These are phyloP conservation scores for Barypeithes pellucidus DNA, from an alignment of 2,888 invertebrate genomes.

Conservation along the genomic window DNA sequence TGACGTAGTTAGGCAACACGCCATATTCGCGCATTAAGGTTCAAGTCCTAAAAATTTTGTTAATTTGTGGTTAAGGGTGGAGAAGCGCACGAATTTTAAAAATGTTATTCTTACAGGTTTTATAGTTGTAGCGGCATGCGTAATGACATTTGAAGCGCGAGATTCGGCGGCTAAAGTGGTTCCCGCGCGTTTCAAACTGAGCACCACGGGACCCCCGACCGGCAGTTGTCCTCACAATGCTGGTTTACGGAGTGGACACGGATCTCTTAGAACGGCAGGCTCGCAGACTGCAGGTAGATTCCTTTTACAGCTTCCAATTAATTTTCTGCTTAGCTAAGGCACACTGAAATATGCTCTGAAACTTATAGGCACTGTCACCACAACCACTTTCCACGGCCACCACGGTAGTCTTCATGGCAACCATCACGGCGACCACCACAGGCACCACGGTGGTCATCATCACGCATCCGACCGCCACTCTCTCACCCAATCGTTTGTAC, in stretches of 20 bases:
- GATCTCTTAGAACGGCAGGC: conserved; percentile 66
- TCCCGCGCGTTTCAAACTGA: conserved; percentile 79
- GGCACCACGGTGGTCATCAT: conserved; percentile 43
- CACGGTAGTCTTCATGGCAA: conserved; percentile 30
- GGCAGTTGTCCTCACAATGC: conserved; percentile 48
- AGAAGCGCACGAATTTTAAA: neutral
- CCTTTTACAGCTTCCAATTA: neutral
- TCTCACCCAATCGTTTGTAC: conserved; percentile 72
- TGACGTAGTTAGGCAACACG: neutral
- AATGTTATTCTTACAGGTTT: conserved; percentile 83
- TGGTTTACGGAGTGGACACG: conserved; percentile 58
- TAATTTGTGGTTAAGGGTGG: neutral
- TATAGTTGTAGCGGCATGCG: conserved; percentile 96
- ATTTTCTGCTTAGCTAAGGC: no score
- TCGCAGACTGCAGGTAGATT: conserved; percentile 63
- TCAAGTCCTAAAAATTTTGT: neutral
- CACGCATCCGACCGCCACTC: conserved; percentile 60
- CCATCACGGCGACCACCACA: conserved; percentile 32
- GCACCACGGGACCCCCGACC: conserved; percentile 62
- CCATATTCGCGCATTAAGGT: neutral
- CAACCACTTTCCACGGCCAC: conserved; percentile 23
- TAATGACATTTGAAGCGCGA: conserved; percentile 98
- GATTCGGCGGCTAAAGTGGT: conserved; percentile 95
- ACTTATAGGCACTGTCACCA: conserved; percentile 24
- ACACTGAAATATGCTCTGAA: no score